Evolutionary conservation across 35 echinoderm and acorn worm species (phyloP).

Genomic region (Ophiothrix spiculata): DNA sequence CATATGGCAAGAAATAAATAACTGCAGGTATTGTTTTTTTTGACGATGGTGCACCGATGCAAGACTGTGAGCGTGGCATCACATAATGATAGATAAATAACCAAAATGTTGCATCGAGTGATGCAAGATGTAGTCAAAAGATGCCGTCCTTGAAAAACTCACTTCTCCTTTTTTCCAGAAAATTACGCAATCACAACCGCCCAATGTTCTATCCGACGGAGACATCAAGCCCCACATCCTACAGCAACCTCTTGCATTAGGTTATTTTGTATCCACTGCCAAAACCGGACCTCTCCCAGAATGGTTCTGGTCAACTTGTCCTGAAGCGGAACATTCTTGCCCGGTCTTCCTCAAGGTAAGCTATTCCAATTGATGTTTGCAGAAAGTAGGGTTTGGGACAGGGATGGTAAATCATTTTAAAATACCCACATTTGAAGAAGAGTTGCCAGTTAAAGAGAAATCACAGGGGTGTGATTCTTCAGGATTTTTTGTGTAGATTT

Average conservation of each 20-base stretch:
- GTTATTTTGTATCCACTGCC: constrained; percentile 95
- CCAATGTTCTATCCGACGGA: not conserved
- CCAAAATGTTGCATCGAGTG: not conserved
- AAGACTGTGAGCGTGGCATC: not conserved
- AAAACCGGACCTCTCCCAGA: constrained; percentile 84
- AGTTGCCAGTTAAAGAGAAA: too few species aligned
- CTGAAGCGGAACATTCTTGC: constrained; percentile 88
- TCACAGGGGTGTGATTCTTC: too few species aligned
- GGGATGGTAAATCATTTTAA: too few species aligned
- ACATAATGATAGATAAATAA: not conserved
- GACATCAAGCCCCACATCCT: constrained; percentile 66
- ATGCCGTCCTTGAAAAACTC: not conserved
- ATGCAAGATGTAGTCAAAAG: not conserved
- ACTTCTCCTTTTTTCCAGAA: not conserved
- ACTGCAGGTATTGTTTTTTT: too few species aligned
- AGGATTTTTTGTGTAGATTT: too few species aligned
- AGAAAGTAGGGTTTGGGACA: too few species aligned
- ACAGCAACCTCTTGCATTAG: constrained; percentile 94
- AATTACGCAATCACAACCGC: not conserved
- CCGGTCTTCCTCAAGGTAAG: constrained; percentile 99
- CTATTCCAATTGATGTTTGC: too few species aligned
- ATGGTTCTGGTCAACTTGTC: constrained; percentile 97
- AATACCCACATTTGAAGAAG: too few species aligned
- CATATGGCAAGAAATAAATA: too few species aligned
- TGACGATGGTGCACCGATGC: not conserved